Evolutionary conservation across 2,888 invertebrate genomes (phyloP), one percentile per base, ranked within the genome.

Genomic region (Pseudococcus jackbeardsleyi): DNA sequence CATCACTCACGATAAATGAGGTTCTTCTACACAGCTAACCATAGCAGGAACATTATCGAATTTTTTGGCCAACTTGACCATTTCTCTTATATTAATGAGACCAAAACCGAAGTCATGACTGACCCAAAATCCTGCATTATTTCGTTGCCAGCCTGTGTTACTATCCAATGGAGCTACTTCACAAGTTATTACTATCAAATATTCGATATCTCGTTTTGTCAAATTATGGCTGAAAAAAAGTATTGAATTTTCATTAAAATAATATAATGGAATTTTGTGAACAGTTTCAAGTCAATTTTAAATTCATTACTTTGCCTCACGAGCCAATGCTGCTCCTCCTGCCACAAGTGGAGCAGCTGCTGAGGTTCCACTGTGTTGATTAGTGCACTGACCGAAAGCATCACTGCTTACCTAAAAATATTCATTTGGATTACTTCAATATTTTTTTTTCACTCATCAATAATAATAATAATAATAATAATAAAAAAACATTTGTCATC

Each of bases 321-420:
- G 92, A 82, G 95, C 95, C 88, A 98, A 93, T 84, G 98, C 98
- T 89, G 97, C 94, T 90, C 98, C 96, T 77, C 97, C 98, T 12
- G 98, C 97, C 7, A 98, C 98, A 89, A 98, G 93, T 48, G 98
- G 98, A 17, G 98, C 97, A 0, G 98, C 96, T 3, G 98, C 98
- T 0, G 98, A 98, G 2, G 98, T 98, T 72, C 98, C 98, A 0
- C 97, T 96, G 91, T 98, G 98, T 89, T 94, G 94, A 54, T 95
- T 94, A 0, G 98, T 98, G 91, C 98, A 98, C 64, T 94, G 93
- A 91, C 96, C 46, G 46, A 82, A 82, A 9, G 79, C 39, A 82
- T 82, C 79, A 9, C 79, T 82, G 46, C 79, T 82, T 15, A 82
- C 46, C 79, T 82, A 79, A 42, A n/a, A 48, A 26, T 33, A n/a